phyloP scores from a whole-genome alignment of 2,888 invertebrate genomes.

The Timema podura region DNA sequence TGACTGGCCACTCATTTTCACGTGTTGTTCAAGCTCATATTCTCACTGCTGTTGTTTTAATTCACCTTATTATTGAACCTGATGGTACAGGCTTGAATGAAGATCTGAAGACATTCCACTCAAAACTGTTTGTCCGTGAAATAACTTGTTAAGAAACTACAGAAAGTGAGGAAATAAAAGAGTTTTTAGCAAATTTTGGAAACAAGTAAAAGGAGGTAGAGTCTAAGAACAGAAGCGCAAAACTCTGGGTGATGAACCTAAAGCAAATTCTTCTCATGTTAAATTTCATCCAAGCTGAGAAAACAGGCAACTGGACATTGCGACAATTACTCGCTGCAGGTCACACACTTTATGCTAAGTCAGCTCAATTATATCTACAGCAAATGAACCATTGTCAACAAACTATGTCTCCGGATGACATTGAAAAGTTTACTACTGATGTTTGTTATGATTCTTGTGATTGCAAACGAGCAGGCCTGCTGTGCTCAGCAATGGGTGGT shows the following conservation, averaged over 20 bases:
- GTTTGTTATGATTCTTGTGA: conserved; percentile 6
- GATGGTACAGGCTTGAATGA: conserved; percentile 3
- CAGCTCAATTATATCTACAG: not conserved
- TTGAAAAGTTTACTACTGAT: not conserved
- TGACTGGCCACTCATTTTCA: not conserved
- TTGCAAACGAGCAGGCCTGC: not conserved
- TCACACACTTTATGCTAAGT: not conserved
- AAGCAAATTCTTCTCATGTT: conserved; percentile 1
- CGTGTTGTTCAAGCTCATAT: not conserved
- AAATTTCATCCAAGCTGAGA: not conserved
- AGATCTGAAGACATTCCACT: not conserved
- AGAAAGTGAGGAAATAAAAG: not conserved
- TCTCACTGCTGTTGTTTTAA: conserved; percentile 6
- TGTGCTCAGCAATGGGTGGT: conserved; percentile 9
- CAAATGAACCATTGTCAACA: not conserved
- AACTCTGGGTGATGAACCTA: not conserved
- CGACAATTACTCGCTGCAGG: not conserved
- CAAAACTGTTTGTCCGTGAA: not conserved
- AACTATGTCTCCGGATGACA: not conserved
- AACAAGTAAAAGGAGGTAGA: conserved; percentile 3
- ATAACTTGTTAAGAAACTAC: not conserved
- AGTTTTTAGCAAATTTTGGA: not conserved
- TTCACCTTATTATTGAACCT: not conserved
- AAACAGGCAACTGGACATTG: not conserved
- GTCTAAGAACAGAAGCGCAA: conserved; percentile 3